Percentiles rank a stretch among this genome's conserved stretches.
Conservation (phyloP, 2,888 invertebrate species). For the Cryptophagus acutangulus region DNA sequence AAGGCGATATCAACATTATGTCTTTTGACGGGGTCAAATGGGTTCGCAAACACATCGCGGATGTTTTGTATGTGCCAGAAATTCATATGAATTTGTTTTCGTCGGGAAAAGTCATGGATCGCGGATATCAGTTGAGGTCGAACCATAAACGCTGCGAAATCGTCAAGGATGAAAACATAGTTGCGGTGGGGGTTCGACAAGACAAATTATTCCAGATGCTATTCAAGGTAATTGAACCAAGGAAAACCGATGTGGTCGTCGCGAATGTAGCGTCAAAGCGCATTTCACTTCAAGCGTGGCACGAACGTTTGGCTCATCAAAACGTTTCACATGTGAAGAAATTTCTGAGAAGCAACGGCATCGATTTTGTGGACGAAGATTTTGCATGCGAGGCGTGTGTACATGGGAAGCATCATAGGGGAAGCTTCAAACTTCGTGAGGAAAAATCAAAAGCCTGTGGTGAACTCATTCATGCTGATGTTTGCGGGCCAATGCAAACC, state of each 20-base stretch:
- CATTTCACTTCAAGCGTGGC: no score
- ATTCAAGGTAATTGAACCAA: no score
- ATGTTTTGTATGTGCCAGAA: conserved; percentile 4
- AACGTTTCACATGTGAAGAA: conserved; percentile 8
- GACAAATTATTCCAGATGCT: no score
- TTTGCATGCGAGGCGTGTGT: background rate
- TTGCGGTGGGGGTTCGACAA: no score
- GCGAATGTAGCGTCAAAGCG: no score
- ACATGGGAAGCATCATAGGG: conserved; percentile 2
- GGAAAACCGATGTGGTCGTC: no score
- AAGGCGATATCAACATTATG: conserved; percentile 6
- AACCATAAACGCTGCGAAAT: no score
- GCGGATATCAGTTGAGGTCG: no score
- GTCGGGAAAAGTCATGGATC: conserved; percentile 3
- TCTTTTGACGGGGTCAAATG: conserved; percentile 6
- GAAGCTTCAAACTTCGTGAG: background rate
- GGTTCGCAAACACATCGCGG: conserved; percentile 7
- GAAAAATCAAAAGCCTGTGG: background rate
- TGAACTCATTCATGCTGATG: background rate
- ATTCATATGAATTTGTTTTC: conserved; percentile 5
- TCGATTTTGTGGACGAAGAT: background rate
- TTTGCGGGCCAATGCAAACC: conserved; percentile 14
- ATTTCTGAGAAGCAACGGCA: background rate
- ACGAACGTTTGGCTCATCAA: conserved; percentile 9
- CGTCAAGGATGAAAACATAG: no score